Percentiles rank a stretch among this genome's conserved stretches.
These are phyloP conservation scores for Erebia ligea DNA, from an alignment of 2,888 invertebrate species.

Conservation along the genomic window DNA sequence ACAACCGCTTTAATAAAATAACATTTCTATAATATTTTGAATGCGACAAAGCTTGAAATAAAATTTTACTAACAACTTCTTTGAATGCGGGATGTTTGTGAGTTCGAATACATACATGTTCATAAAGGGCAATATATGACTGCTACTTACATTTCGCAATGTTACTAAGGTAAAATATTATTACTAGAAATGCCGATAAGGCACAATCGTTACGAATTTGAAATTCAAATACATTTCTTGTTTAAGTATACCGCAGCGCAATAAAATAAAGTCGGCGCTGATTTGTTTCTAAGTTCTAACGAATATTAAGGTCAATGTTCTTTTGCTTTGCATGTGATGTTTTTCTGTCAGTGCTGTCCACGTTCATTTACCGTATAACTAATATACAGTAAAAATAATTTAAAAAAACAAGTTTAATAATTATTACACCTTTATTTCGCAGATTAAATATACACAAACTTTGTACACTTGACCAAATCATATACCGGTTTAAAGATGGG, in stretches of 20 bases:
- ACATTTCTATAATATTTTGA: not conserved
- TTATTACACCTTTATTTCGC: not conserved
- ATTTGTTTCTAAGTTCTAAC: slow-evolving; percentile 23
- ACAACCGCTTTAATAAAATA: slow-evolving; percentile 24
- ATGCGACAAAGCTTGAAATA: slow-evolving; percentile 23
- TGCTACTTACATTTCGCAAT: slow-evolving; percentile 50
- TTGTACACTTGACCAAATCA: not conserved
- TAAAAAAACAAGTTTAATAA: not conserved
- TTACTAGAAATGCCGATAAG: slow-evolving; percentile 40
- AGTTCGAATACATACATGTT: slow-evolving; percentile 51
- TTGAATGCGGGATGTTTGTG: slow-evolving; percentile 69
- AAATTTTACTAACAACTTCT: slow-evolving; percentile 42
- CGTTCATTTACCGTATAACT: slow-evolving; percentile 11
- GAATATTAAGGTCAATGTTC: slow-evolving; percentile 51
- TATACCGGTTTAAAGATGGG: not conserved
- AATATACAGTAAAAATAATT: not conserved
- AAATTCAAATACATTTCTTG: slow-evolving; percentile 56
- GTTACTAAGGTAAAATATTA: slow-evolving; percentile 54
- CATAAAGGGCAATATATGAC: slow-evolving; percentile 57
- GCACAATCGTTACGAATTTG: slow-evolving; percentile 43
- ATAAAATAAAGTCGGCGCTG: slow-evolving; percentile 25
- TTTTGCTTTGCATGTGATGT: slow-evolving; percentile 43
- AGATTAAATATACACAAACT: not conserved
- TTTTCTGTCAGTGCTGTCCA: slow-evolving; percentile 48
- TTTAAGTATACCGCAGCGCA: slow-evolving; percentile 25